Percentiles rank a stretch among this genome's conserved stretches.
phyloP scores from a whole-genome alignment of 2,888 invertebrate genomes.

The Anthoptus insignis region DNA sequence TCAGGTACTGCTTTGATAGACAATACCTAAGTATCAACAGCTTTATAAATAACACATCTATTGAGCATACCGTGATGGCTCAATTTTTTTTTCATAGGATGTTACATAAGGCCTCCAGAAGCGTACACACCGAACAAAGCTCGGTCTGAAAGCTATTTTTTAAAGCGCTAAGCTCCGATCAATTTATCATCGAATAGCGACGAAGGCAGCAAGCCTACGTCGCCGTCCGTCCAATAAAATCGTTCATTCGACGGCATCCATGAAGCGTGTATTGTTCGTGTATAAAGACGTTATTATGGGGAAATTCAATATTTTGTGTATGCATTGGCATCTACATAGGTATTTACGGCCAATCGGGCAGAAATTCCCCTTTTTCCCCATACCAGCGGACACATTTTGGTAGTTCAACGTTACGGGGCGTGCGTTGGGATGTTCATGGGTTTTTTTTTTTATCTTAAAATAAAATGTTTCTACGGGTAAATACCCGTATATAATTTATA shows the following conservation, averaged over 20 bases:
- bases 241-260: not conserved
- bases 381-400: not conserved
- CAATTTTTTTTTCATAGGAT: too few relatives aligned
- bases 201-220: not conserved
- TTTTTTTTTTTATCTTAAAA: too few relatives aligned
- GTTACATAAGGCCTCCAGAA: too few relatives aligned
- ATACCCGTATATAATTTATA: too few relatives aligned
- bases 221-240: not conserved
- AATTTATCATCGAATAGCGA: not conserved
- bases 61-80: too few relatives aligned
- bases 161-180: not conserved
- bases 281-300: slow-evolving; percentile 38
- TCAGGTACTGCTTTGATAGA: too few relatives aligned
- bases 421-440: not conserved
- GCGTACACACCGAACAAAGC: too few relatives aligned
- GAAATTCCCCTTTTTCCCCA: not conserved
- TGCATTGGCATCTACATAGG: slow-evolving; percentile 36
- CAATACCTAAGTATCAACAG: too few relatives aligned
- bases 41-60: too few relatives aligned
- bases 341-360: slow-evolving; percentile 31
- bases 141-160: too few relatives aligned
- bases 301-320: slow-evolving; percentile 47
- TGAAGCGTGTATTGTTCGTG: slow-evolving; percentile 13
- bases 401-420: too few relatives aligned
- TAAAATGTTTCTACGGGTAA: too few relatives aligned